Evolutionary conservation across 2,888 invertebrate species (phyloP), one percentile per base, ranked within the genome.

Genomic region (Carabus problematicus): DNA sequence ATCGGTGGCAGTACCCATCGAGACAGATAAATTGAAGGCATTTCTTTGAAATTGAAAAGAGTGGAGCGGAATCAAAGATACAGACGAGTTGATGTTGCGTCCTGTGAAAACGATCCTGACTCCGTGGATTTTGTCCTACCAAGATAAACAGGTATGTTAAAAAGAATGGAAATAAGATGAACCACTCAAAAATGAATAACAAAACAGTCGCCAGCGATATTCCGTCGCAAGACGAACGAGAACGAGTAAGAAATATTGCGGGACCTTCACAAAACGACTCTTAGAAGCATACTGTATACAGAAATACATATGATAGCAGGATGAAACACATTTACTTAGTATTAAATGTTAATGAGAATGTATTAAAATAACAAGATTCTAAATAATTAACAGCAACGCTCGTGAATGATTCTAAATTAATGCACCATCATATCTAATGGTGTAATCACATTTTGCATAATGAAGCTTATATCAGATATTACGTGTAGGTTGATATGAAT

Each of bases 21-120:
- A 72, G 74, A 73, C 74, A 74, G 74, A 75, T 74, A 73, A 74
- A 75, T 74, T 72, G 72, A 71, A 74, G 72, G 74, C 73, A 73
- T 75, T 73, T 75, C 71, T 73, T 66, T 58, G 58, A 66, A 66
- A 66, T 66, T 66, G 66, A 66, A 66, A 66, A 66, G 66, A 56
- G 56, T 66, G 66, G 58, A 66, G 58, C 66, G 58, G 66, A 66
- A 66, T 66, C 66, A 66, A 56, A 66, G 58, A 64, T 64, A 64
- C 55, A 64, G 64, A 54, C 8, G 47, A 47, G 16, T 54, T 54
- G 54, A 42, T 64, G 58, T 43, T 66, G 66, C 58, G 56, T 42
- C 58, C 66, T 66, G 64, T 64, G 66, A 56, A 58, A 66, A 66
- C 66, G 45, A 66, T 66, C 66, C 47, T 47, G 45, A 56, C 64